phyloP scores from a whole-genome alignment of 1,140 invertebrate genomes.

The Agrypnia vestita region DNA sequence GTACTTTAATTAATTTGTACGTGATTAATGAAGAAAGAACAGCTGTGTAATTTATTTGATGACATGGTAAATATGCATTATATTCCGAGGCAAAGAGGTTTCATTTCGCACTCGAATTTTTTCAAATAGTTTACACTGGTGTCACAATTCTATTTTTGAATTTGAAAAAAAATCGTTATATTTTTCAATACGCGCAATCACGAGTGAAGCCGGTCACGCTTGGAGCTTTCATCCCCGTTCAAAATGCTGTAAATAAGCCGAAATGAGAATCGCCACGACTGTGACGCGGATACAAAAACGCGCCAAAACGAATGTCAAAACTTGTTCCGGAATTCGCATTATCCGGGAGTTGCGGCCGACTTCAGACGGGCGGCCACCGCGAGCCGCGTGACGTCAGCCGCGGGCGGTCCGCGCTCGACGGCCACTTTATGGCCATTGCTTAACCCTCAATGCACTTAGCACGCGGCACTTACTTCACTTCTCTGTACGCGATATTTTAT shows the following conservation, averaged over 20 bases:
- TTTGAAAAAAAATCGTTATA: too few species aligned
- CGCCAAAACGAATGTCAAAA: slow-evolving; percentile 23
- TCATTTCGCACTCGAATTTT: too few species aligned
- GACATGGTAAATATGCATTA: too few species aligned
- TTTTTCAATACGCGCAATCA: neutral
- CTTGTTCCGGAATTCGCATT: slow-evolving; percentile 22
- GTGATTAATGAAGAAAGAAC: too few species aligned
- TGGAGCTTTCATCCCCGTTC: neutral
- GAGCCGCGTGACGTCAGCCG: slow-evolving; percentile 6
- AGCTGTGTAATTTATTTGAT: too few species aligned
- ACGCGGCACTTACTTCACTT: too few species aligned
- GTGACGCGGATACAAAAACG: slow-evolving; percentile 4
- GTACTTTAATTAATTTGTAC: too few species aligned
- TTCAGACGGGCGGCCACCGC: slow-evolving; percentile 1
- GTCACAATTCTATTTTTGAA: too few species aligned
- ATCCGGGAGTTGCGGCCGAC: slow-evolving; percentile 16
- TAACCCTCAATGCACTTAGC: neutral
- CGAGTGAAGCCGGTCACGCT: neutral
- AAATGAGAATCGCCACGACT: neutral
- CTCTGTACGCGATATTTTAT: too few species aligned
- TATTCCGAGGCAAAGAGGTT: too few species aligned
- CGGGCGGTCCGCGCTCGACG: slow-evolving; percentile 18
- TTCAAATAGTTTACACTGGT: too few species aligned
- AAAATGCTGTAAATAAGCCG: neutral
- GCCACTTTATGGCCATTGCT: slow-evolving; percentile 19